Conservation (phyloP, 2,888 invertebrate species). For the Caenorhabditis sp. region DNA sequence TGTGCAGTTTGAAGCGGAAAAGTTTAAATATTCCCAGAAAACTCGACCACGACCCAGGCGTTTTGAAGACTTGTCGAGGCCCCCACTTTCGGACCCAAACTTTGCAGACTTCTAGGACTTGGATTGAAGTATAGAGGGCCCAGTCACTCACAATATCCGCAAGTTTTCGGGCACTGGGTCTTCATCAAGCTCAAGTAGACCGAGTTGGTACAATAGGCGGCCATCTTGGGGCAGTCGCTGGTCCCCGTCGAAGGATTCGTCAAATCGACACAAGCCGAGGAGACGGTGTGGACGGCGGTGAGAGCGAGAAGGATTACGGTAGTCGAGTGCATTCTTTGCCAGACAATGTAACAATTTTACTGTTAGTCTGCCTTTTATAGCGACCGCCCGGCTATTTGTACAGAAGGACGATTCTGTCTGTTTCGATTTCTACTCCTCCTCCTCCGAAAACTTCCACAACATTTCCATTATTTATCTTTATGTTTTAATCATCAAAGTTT, state of each 20-base stretch:
- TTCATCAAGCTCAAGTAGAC: constrained; percentile 31
- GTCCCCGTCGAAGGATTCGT: constrained; percentile 35
- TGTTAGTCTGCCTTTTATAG: constrained; percentile 12
- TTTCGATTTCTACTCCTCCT: neutral
- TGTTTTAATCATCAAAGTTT: constrained; percentile 7
- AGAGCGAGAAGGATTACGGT: constrained; percentile 10
- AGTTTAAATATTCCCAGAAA: too few species aligned
- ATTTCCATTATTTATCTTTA: constrained; percentile 7
- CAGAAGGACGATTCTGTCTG: constrained; percentile 24
- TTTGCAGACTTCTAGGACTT: too few species aligned
- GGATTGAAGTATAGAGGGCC: too few species aligned
- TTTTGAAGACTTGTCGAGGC: too few species aligned
- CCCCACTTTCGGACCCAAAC: too few species aligned
- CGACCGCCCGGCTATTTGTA: constrained; percentile 25
- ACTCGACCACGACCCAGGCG: too few species aligned
- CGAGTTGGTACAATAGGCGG: constrained; percentile 37
- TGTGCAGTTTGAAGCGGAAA: too few species aligned
- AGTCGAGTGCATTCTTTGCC: constrained; percentile 6
- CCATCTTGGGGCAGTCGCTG: constrained; percentile 23
- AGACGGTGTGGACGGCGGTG: constrained; percentile 3
- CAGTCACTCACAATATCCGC: constrained; percentile 38
- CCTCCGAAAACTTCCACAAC: constrained; percentile 29
- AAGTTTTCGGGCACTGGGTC: constrained; percentile 36
- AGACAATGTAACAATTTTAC: constrained; percentile 9
- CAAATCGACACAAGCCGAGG: constrained; percentile 34